phyloP scores from a whole-genome alignment of 1,140 invertebrate genomes.

The Sitophilus oryzae region DNA sequence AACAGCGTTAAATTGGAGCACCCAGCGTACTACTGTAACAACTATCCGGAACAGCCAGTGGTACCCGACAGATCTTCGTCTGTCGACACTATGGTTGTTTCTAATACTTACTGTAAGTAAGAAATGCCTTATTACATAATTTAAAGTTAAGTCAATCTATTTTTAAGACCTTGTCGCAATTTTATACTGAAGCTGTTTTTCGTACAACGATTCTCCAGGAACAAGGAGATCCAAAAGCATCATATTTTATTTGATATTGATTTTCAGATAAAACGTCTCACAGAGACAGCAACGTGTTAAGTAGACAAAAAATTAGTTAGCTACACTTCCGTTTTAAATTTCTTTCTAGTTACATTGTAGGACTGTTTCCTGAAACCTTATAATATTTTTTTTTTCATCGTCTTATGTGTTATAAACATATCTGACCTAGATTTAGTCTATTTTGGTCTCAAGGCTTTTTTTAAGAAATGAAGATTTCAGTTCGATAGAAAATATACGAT shows the following conservation, averaged over 20 bases:
- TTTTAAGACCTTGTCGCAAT: neutral
- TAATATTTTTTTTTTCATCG: neutral
- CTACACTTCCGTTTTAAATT: too few relatives aligned
- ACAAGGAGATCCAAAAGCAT: neutral
- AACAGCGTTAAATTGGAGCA: conserved; percentile 88
- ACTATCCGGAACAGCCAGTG: conserved; percentile 69
- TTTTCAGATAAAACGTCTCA: too few relatives aligned
- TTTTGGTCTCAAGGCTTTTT: too few relatives aligned
- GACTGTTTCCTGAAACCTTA: too few relatives aligned
- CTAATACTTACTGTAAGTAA: conserved; percentile 57
- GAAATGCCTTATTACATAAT: too few relatives aligned
- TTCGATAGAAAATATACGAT: neutral
- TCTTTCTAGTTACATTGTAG: neutral
- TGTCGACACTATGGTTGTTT: conserved; percentile 50
- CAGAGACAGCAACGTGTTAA: neutral
- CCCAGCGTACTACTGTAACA: conserved; percentile 84
- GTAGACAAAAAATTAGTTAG: too few relatives aligned
- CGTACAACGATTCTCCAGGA: neutral
- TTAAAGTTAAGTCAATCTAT: too few relatives aligned
- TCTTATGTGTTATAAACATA: too few relatives aligned
- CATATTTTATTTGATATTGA: too few relatives aligned
- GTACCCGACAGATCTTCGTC: conserved; percentile 47
- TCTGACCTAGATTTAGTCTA: too few relatives aligned
- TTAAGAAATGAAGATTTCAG: neutral
- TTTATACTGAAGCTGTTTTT: neutral